Conservation (phyloP, 2,113 vertebrate species). For the Forbesichthys agassizii region DNA sequence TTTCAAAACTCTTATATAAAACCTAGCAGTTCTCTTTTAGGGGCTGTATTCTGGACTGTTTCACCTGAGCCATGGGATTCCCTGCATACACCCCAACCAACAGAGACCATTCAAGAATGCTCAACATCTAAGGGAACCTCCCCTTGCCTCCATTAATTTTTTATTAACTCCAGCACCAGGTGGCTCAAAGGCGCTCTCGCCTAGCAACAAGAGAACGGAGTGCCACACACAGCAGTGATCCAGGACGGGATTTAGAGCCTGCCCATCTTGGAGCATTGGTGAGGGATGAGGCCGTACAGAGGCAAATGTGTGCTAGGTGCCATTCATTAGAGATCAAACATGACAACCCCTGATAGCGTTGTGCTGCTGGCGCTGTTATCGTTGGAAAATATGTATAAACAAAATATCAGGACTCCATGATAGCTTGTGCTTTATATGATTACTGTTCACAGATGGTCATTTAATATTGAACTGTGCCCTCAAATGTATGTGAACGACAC, state of each 20-base stretch:
- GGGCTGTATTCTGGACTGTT: conserved; percentile 53
- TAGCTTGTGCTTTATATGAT: neutral
- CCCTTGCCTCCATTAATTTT: conserved; percentile 71
- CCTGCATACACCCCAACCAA: conserved; percentile 34
- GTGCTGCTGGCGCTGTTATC: neutral
- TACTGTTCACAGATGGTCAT: conserved; percentile 7
- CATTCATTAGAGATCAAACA: conserved; percentile 24
- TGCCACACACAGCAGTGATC: conserved; percentile 3
- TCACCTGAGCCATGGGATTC: conserved; percentile 7
- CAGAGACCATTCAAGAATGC: conserved; percentile 56
- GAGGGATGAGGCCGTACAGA: neutral
- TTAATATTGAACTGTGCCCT: neutral
- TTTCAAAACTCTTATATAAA: conserved; percentile 59
- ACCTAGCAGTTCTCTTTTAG: conserved; percentile 37
- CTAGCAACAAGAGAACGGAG: too few relatives aligned
- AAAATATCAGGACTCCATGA: neutral
- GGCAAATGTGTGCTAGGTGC: conserved; percentile 3
- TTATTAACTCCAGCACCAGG: conserved; percentile 75
- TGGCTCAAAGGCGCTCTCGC: conserved; percentile 39
- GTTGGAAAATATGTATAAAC: neutral
- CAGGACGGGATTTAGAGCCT: neutral
- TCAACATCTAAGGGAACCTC: conserved; percentile 65
- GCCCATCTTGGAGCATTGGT: conserved; percentile 2
- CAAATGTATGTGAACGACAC: neutral
- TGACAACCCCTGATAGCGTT: conserved; percentile 2